Evolutionary conservation across 2,797 vertebrate species (phyloP), one percentile per base, ranked within the genome.

Genomic region (Percopsis omiscomaycus): DNA sequence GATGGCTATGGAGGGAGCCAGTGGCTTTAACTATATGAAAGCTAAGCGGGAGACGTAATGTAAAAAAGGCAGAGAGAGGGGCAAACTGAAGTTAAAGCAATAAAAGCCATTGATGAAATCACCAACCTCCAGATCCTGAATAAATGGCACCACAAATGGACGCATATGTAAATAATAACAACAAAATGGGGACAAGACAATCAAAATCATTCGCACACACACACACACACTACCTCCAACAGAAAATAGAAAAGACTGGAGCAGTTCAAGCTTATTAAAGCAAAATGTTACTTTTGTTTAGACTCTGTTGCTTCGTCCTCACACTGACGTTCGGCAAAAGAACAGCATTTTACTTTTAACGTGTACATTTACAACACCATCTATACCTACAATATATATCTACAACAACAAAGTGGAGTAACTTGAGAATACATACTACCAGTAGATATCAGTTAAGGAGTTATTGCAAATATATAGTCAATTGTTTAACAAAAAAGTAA

Each of bases 71-170:
- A 16, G 5, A 52, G 29, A 30, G 28, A 56, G 28, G 58, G 50
- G 16, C 32, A 52, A 30, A 28, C 4, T 1, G 45, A 27, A 4
- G 49, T 3, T 54, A 37, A 28, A 37, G 22, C 12, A 15, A 56
- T 49, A 30, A 68, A 64, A 5, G n/a, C 30, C 29, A 15, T 55
- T 1, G 47, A 3, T 10, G 46, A 10, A 10, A 1, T 0, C 60
- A 82, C 86, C 81, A 79, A 92, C 88, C 89, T 88, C 90, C 69
- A 90, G 42, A 65, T 91, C 90, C 89, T 88, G 84, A 70, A 85
- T 57, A 60, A 32, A 67, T 61, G 52, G 72, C 79, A 68, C 68
- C 78, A 68, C 61, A 51, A 27, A 61, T 49, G 71, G 75, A 42
- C 79, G 73, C 64, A 68, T 58, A 2, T 72, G 37, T 1, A 83